Evolutionary conservation across 2,888 invertebrate species (phyloP), one percentile per base, ranked within the genome.

Genomic region (Lamellibrachia satsuma): DNA sequence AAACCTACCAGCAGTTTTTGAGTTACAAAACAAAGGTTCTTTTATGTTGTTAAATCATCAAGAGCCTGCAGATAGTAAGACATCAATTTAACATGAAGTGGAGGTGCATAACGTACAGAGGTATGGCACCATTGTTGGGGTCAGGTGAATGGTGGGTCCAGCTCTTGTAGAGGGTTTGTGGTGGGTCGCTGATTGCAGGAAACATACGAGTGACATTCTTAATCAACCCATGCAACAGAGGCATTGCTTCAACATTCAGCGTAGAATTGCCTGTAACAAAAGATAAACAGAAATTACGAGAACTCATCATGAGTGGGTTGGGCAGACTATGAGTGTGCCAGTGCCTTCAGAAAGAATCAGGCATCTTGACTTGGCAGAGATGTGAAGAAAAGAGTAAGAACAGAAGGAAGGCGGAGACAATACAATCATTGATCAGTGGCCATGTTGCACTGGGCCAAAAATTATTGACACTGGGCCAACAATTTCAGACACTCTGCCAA

Each of bases 221-320:
- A 55, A 93, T 91, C 7, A 94, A 93, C 2, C 93, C 91, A 51
- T 93, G 93, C 55, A 94, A 92, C 22, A 94, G 92, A 2, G 94
- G 94, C 4, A 93, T 93, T 8, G 94, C 93, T 92, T 93, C 92
- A 52, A 94, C 93, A 51, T 93, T 91, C 51, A 94, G 93, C 1
- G 93, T 93, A 92, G 93, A 92, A 90, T 93, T 94, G 3, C 94
- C 94, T 93, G 92, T n/a, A 93, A 92, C 7, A 91, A 4, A 75
- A 75, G 22, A 22, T 15, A 75, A 60, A 60, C 15, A 75, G 8
- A 75, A 6, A 11, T 52, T 51, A 52, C 9, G 15, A n/a, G 52
- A 52, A 91, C 91, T 51, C 22, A 52, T 11, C 11, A 52, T 7
- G 15, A n/a, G 39, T 27, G 90, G 9, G 51, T 15, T n/a, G 52